Percentiles rank a stretch among this genome's conserved stretches.
Conservation (phyloP, 1,140 invertebrate genomes). For the Nixonia krombeini region DNA sequence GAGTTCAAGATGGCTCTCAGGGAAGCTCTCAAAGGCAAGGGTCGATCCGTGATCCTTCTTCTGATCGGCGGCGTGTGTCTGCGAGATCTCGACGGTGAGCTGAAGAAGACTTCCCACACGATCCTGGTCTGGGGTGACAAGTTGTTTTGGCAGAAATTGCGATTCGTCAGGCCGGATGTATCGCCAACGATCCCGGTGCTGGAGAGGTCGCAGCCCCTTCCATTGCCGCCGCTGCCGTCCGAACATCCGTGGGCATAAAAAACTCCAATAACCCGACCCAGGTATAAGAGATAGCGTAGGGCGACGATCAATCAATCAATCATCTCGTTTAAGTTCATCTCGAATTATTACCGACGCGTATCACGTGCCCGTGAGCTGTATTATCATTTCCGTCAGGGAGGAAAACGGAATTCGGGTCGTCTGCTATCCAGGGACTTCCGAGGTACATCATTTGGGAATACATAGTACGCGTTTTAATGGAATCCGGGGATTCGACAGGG, state of each 20-base stretch:
- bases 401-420: constrained; percentile 8
- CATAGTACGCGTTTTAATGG: constrained; percentile 11
- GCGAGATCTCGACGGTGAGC: constrained; percentile 89
- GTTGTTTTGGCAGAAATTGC: constrained; percentile 94
- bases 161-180: constrained; percentile 89
- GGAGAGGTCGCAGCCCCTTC: constrained; percentile 74
- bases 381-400: constrained; percentile 23
- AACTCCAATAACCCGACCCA: constrained; percentile 18
- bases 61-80: constrained; percentile 87
- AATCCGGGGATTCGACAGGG: constrained; percentile 22
- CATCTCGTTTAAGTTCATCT: constrained; percentile 21
- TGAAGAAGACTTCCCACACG: constrained; percentile 90
- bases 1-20: constrained; percentile 94
- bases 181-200: constrained; percentile 66
- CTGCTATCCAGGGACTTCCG: constrained; percentile 6
- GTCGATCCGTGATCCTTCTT: constrained; percentile 87
- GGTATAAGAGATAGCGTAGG: constrained; percentile 18
- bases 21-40: constrained; percentile 87
- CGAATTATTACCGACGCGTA: constrained; percentile 13
- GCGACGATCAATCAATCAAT: constrained; percentile 33
- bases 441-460: constrained; percentile 26
- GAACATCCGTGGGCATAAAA: constrained; percentile 74
- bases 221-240: constrained; percentile 42
- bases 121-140: constrained; percentile 93
- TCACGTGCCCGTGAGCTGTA: constrained; percentile 6